A percentile compares a stretch with the other conserved stretches of the same genome.
Conservation (phyloP, 2,113 vertebrate genomes). For the Notarius lentiginosus region DNA sequence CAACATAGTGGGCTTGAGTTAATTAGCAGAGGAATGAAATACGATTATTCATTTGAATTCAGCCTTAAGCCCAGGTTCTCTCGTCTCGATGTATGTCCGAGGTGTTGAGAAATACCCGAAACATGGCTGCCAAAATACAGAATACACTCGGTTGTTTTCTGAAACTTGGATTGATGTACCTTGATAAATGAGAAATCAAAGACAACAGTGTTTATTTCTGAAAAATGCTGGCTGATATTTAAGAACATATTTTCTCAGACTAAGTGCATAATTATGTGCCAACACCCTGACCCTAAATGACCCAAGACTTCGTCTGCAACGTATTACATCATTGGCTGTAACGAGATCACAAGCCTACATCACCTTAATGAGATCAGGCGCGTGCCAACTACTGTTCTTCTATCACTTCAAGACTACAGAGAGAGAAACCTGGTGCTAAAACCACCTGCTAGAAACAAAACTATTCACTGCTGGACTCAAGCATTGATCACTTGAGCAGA, state of each 20-base stretch:
- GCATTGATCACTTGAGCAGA: conserved; percentile 2
- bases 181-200: neutral
- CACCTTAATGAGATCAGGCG: conserved; percentile 47
- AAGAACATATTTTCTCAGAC: conserved; percentile 13
- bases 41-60: neutral
- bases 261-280: neutral
- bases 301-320: conserved; percentile 25
- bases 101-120: neutral
- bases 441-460: neutral
- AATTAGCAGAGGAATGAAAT: neutral
- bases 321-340: conserved; percentile 43
- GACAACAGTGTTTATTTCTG: neutral
- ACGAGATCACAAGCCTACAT: conserved; percentile 50
- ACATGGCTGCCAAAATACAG: neutral
- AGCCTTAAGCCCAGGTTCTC: neutral
- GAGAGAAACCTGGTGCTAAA: neutral
- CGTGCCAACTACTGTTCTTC: conserved; percentile 29
- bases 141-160: neutral
- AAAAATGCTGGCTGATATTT: neutral
- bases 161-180: neutral
- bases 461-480: neutral
- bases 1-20: conserved; percentile 16
- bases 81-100: neutral
- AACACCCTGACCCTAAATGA: conserved; percentile 38
- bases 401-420: neutral